Percentiles rank a stretch among this genome's conserved stretches.
Conservation (phyloP, 2,888 invertebrate species). For the Neoitamus cyanurus region DNA sequence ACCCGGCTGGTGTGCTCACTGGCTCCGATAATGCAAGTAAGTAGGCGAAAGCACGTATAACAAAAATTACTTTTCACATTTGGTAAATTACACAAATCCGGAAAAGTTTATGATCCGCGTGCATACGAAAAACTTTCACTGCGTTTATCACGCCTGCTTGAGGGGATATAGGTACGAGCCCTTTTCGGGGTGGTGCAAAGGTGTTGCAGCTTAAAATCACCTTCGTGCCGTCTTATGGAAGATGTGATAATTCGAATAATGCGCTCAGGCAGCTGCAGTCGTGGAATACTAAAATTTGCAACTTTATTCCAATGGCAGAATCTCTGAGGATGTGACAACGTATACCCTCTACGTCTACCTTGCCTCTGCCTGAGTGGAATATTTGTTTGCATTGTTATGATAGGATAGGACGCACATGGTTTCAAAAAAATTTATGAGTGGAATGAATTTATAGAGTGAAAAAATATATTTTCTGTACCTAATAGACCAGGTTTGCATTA, state of each 20-base stretch:
- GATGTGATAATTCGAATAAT: background rate
- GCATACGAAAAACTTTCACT: background rate
- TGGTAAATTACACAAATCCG: slow-evolving; percentile 1
- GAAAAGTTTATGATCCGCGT: slow-evolving; percentile 5
- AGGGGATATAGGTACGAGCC: background rate
- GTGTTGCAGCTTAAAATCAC: background rate
- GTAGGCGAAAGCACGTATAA: background rate
- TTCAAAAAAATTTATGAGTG: too few species aligned
- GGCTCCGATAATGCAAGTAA: background rate
- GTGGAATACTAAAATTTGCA: background rate
- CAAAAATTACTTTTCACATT: slow-evolving; percentile 1
- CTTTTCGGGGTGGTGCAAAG: background rate
- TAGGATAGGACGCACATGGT: too few species aligned
- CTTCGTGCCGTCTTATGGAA: background rate
- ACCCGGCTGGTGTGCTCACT: background rate
- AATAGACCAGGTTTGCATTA: too few species aligned
- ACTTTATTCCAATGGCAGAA: too few species aligned
- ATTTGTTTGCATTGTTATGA: too few species aligned
- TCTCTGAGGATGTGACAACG: too few species aligned
- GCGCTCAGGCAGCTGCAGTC: background rate
- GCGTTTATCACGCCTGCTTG: background rate
- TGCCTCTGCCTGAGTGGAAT: too few species aligned
- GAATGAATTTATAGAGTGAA: too few species aligned
- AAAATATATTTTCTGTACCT: too few species aligned
- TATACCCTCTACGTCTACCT: too few species aligned